Base-by-base conservation (phyloP, 1,140 invertebrate genomes). In the Apolygus lucorum region DNA sequence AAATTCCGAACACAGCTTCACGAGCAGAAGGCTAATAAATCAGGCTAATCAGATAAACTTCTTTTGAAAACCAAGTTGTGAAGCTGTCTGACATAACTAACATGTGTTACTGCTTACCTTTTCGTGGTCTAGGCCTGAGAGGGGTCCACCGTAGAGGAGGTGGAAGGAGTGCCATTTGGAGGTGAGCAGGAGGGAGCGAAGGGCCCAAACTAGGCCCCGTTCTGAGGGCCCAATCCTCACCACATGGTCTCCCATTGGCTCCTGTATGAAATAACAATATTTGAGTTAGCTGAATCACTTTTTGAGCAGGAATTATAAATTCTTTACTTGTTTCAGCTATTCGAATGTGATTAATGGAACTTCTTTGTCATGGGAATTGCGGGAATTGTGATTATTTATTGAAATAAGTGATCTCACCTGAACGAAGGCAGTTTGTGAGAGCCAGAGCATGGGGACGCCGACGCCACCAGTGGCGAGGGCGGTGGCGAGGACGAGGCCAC, bases 91-190 rank as follows among this genome's bases (percentile, higher is more conserved):
- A n/a, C n/a, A n/a, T n/a, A 54, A 14, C n/a, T 54, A 11, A n/a
- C n/a, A n/a, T n/a, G n/a, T n/a, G n/a, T n/a, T n/a, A n/a, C n/a
- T n/a, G n/a, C n/a, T n/a, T 62, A 63, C 28, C 52, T 54, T 69
- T 14, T 29, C 14, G 2, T 28, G 54, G 26, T 28, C 52, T 67
- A 28, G 26, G n/a, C 28, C 59, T 69, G 59, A n/a, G 1, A 28
- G 65, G 13, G 70, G 68, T 8, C 65, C 70, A 2, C 71, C 68
- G 22, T 70, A 69, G 21, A 76, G 73, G 28, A 76, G 59, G 63
- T 71, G 74, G 67, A 74, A 76, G 4, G 73, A 68, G 71, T 76
- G 74, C 75, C 75, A 76, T 22, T 74, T 73, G n/a, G 74, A 73
- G 1, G 72, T 70, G 25, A 75, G 17, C 11, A 76, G 67, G 1